Evolutionary conservation across 2,888 invertebrate species (phyloP), one percentile per base, ranked within the genome.

Genomic region (Trachelus tabidus): DNA sequence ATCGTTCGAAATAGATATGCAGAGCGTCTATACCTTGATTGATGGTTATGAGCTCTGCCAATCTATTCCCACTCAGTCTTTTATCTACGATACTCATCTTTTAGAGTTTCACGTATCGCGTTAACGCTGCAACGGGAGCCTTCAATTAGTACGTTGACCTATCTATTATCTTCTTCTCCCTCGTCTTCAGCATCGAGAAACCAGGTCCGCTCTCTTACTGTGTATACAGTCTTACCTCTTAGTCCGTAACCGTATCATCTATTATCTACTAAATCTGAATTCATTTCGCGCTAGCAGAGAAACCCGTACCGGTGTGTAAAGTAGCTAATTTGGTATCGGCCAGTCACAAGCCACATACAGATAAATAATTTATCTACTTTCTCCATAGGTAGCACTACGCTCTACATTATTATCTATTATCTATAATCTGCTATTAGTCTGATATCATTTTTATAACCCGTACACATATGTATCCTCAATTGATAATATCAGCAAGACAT

Each of bases 351-450:
- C 9, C 23, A 56, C 56, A 56, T 23, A 23, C 23, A 56, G 23
- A 23, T 23, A 56, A 23, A 56, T 9, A 23, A 56, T 23, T 56
- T 56, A 56, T 56, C 56, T 56, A 83, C 86, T 86, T 85, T 86
- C 85, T 86, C 83, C 82, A 77, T 68, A 79, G 75, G 77, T 80
- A 77, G 79, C 79, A 68, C 74, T 75, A 76, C 81, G 81, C 73
- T 84, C 82, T 81, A 80, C 83, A 85, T 84, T 84, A 84, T 86
- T 86, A 86, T 84, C 85, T 80, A 77, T 56, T 23, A 56, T 81
- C 79, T 76, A 35, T 76, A 76, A 85, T 85, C 83, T 82, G 37
- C 81, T 84, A 81, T 84, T 83, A 82, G 81, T 83, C 80, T 80
- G 79, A 77, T 75, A 77, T 80, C 73, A 35, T 68, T 78, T 78